Conservation (phyloP, 2,113 vertebrate species). For the Entelurus aequoreus region DNA sequence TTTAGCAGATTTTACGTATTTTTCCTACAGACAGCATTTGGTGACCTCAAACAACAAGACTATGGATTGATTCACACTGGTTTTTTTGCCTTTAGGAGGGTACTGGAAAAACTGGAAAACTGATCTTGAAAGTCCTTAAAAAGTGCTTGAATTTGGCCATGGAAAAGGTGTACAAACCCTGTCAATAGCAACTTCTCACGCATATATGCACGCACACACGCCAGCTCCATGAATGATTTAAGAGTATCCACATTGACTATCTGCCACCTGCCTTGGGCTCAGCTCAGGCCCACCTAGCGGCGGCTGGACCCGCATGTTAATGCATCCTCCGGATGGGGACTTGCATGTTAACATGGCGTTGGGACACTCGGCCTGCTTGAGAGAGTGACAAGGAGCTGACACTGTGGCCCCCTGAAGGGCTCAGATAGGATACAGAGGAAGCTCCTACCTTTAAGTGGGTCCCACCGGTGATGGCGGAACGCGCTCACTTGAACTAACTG, state of each 20-base stretch:
- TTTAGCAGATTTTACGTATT: too few relatives aligned
- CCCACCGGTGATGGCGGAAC: constrained; percentile 1
- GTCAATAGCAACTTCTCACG: neutral
- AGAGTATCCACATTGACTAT: constrained; percentile 68
- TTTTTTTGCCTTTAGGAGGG: too few relatives aligned
- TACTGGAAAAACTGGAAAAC: too few relatives aligned
- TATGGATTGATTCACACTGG: too few relatives aligned
- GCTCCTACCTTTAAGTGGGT: constrained; percentile 19
- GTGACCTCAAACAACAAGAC: too few relatives aligned
- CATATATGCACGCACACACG: constrained; percentile 12
- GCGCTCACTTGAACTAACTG: constrained; percentile 1
- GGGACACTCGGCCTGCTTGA: constrained; percentile 41
- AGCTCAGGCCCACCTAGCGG: constrained; percentile 64
- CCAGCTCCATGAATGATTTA: constrained; percentile 72
- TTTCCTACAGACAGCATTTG: too few relatives aligned
- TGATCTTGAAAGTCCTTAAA: too few relatives aligned
- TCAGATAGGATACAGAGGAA: constrained; percentile 22
- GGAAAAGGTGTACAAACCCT: too few relatives aligned
- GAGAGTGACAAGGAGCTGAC: constrained; percentile 45
- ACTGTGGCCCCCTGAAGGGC: constrained; percentile 28
- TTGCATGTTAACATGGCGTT: constrained; percentile 65
- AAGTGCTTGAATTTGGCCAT: too few relatives aligned
- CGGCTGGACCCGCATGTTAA: constrained; percentile 67
- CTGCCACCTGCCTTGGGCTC: constrained; percentile 70
- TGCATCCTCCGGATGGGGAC: constrained; percentile 45